Evolutionary conservation across 2,888 invertebrate species (phyloP).

Genomic region (Mythimna albipuncta): DNA sequence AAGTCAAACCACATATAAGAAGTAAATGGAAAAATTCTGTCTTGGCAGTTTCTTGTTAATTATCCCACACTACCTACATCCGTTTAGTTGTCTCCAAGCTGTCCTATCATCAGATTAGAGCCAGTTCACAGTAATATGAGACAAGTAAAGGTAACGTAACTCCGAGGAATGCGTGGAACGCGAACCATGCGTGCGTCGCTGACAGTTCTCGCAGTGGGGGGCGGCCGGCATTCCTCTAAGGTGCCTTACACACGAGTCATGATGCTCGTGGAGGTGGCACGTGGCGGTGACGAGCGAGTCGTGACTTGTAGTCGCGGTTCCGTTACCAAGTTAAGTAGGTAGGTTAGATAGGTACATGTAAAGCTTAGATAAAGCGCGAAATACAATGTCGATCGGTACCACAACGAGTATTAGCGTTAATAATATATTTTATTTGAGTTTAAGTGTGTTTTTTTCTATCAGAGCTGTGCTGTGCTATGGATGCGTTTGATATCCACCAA

Average conservation of each 20-base stretch:
- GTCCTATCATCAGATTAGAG: slow-evolving; percentile 28
- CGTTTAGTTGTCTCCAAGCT: slow-evolving; percentile 26
- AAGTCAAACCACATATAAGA: background rate
- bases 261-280: slow-evolving; percentile 34
- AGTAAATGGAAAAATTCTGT: slow-evolving; percentile 7
- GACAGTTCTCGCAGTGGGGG: slow-evolving; percentile 62
- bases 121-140: slow-evolving; percentile 30
- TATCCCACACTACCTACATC: slow-evolving; percentile 41
- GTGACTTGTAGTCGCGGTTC: slow-evolving; percentile 44
- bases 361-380: background rate
- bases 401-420: no score
- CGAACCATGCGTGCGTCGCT: slow-evolving; percentile 40
- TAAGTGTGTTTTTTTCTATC: no score
- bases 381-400: background rate
- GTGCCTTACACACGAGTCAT: slow-evolving; percentile 41
- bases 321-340: slow-evolving; percentile 24
- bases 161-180: slow-evolving; percentile 58
- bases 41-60: slow-evolving; percentile 23
- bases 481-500: no score
- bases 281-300: slow-evolving; percentile 40
- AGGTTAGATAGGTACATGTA: background rate
- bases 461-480: no score
- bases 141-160: slow-evolving; percentile 38
- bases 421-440: no score
- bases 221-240: slow-evolving; percentile 54